These are phyloP conservation scores for Melanotaenia nigrans DNA, from an alignment of 2,797 vertebrate genomes.

Conservation along the genomic window DNA sequence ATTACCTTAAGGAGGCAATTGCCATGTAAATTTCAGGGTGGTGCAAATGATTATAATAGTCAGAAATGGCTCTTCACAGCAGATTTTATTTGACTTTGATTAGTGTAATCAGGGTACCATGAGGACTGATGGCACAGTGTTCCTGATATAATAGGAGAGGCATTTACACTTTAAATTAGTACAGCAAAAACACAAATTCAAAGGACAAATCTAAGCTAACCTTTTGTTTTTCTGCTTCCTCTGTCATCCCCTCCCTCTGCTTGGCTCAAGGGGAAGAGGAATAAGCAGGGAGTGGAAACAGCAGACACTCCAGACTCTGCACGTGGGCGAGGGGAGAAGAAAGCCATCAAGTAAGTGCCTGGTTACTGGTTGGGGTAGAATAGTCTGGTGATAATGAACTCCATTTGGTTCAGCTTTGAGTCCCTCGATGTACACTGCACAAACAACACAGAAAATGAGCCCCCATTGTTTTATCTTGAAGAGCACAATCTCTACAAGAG, in stretches of 20 bases:
- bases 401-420: constrained; percentile 48
- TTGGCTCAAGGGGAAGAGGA: constrained; percentile 83
- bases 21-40: constrained; percentile 80
- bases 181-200: constrained; percentile 58
- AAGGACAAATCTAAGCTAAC: constrained; percentile 70
- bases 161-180: constrained; percentile 65
- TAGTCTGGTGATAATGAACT: constrained; percentile 67
- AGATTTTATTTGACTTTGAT: constrained; percentile 82
- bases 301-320: constrained; percentile 85
- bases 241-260: constrained; percentile 46
- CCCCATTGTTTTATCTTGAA: constrained; percentile 43
- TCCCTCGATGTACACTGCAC: constrained; percentile 21
- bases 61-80: constrained; percentile 70
- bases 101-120: constrained; percentile 79
- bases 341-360: constrained; percentile 88
- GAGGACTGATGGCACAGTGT: constrained; percentile 61
- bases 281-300: constrained; percentile 84
- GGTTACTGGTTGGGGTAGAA: constrained; percentile 68
- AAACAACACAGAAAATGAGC: constrained; percentile 42
- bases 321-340: constrained; percentile 87
- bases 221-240: constrained; percentile 74
- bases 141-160: constrained; percentile 71
- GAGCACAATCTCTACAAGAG: constrained; percentile 39
- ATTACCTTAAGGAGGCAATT: constrained; percentile 79
- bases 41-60: constrained; percentile 73